These are phyloP conservation scores for Melanotaenia pygmaea DNA, from an alignment of 2,797 vertebrate species.

Conservation along the genomic window DNA sequence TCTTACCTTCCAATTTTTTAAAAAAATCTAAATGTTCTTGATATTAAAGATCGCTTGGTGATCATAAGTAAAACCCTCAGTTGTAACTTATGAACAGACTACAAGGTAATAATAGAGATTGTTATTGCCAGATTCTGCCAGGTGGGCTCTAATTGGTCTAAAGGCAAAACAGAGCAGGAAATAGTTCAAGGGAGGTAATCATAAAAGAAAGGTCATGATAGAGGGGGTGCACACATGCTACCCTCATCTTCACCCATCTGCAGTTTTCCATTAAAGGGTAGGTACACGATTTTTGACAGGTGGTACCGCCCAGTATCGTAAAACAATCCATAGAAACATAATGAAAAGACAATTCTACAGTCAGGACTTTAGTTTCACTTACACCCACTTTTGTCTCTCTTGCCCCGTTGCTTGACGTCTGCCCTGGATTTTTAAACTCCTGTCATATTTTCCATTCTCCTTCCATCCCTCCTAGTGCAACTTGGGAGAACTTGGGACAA, in stretches of 20 bases:
- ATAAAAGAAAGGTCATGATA: conserved; percentile 25
- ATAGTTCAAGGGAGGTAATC: conserved; percentile 31
- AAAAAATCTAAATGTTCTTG: not conserved
- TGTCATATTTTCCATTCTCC: conserved; percentile 76
- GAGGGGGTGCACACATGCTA: conserved; percentile 12
- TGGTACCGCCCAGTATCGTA: not conserved
- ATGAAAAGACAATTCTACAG: conserved; percentile 31
- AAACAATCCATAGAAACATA: conserved; percentile 15
- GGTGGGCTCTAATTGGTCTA: conserved; percentile 23
- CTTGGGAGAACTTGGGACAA: conserved; percentile 35
- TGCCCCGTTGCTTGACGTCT: conserved; percentile 70
- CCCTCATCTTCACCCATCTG: conserved; percentile 1
- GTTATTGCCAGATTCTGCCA: not conserved
- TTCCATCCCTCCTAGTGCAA: conserved; percentile 52
- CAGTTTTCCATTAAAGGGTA: conserved; percentile 13
- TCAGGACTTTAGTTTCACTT: conserved; percentile 29
- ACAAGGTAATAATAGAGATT: not conserved
- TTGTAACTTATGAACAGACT: not conserved
- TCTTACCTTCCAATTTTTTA: not conserved
- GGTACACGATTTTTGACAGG: not conserved
- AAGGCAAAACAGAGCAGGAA: conserved; percentile 31
- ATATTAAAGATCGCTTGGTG: not conserved
- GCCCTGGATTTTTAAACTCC: conserved; percentile 64
- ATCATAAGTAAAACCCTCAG: not conserved
- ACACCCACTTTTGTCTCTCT: conserved; percentile 45